Percentiles rank a stretch among this genome's conserved stretches.
These are phyloP conservation scores for Aegypius monachus DNA, from an alignment of 2,113 vertebrate genomes.

Conservation along the genomic window DNA sequence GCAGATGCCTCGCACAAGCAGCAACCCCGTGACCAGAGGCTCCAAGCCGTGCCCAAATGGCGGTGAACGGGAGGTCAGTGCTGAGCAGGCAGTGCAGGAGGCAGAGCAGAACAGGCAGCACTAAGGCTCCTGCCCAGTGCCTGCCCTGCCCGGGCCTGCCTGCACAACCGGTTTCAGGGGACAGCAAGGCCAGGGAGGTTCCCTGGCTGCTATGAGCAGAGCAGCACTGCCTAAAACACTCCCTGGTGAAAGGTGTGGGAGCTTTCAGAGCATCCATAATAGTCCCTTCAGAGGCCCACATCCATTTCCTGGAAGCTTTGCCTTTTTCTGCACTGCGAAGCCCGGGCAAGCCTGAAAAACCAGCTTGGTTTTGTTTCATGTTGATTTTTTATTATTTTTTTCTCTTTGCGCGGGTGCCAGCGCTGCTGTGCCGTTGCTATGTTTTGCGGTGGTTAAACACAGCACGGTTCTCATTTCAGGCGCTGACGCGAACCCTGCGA, in stretches of 20 bases:
- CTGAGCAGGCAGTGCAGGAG: background rate
- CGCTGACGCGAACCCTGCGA: constrained; percentile 60
- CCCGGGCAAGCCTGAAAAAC: constrained; percentile 11
- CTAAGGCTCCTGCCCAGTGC: background rate
- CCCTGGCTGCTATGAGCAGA: background rate
- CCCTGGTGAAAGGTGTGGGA: background rate
- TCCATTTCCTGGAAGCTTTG: constrained; percentile 13
- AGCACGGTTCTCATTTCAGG: constrained; percentile 41
- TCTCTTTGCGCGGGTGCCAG: background rate
- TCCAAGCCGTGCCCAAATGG: background rate
- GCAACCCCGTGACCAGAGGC: background rate
- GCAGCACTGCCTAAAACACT: background rate
- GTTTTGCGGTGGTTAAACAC: constrained; percentile 34
- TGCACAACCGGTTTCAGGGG: background rate
- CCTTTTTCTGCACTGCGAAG: background rate
- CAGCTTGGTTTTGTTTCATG: background rate
- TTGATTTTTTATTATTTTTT: background rate
- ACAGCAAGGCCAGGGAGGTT: background rate
- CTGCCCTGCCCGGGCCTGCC: background rate
- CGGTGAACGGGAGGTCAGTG: rapidly evolving
- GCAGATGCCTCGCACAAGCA: background rate
- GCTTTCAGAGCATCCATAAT: background rate
- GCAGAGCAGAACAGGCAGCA: background rate
- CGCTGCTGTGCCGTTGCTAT: constrained; percentile 68
- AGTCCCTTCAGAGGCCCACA: background rate